Percentiles rank a stretch among this genome's conserved stretches.
Evolutionary conservation across 2,888 invertebrate genomes (phyloP).

Genomic region (Linyphia triangularis): DNA sequence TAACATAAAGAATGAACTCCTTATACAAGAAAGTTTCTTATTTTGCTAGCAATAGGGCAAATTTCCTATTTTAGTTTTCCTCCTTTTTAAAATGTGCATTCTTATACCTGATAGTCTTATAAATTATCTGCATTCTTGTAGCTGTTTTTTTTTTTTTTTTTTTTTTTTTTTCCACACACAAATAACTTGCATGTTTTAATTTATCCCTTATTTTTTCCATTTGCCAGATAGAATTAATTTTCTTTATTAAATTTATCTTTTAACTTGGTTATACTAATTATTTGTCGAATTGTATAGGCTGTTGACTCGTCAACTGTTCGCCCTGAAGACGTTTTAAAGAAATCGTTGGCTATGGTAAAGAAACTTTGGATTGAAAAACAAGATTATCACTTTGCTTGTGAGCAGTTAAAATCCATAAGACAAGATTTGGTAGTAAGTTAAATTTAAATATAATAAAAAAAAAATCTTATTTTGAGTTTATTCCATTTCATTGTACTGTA

Average conservation of each 20-base stretch:
- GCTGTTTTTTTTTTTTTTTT: no score
- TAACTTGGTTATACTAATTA: background rate
- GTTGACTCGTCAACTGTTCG: conserved; percentile 95
- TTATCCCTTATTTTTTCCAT: background rate
- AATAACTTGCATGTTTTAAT: background rate
- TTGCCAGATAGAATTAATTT: background rate
- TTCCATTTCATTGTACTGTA: no score
- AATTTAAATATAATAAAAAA: no score
- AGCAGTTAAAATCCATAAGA: conserved; percentile 98
- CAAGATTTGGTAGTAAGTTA: conserved; percentile 97
- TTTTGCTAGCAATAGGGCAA: no score
- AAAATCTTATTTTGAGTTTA: no score
- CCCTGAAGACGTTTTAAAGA: conserved; percentile 90
- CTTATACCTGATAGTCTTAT: no score
- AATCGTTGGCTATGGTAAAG: conserved; percentile 93
- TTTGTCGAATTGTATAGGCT: conserved; percentile 84
- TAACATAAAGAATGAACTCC: no score
- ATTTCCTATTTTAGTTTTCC: no score
- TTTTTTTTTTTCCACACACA: no score
- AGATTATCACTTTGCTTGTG: conserved; percentile 98
- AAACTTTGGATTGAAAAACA: conserved; percentile 92
- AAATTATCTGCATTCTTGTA: no score
- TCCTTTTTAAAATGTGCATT: no score
- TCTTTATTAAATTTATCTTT: background rate
- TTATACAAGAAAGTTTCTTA: no score